These are phyloP conservation scores for Eulemur rufifrons DNA, from an alignment of 2,113 vertebrate species.

Conservation along the genomic window DNA sequence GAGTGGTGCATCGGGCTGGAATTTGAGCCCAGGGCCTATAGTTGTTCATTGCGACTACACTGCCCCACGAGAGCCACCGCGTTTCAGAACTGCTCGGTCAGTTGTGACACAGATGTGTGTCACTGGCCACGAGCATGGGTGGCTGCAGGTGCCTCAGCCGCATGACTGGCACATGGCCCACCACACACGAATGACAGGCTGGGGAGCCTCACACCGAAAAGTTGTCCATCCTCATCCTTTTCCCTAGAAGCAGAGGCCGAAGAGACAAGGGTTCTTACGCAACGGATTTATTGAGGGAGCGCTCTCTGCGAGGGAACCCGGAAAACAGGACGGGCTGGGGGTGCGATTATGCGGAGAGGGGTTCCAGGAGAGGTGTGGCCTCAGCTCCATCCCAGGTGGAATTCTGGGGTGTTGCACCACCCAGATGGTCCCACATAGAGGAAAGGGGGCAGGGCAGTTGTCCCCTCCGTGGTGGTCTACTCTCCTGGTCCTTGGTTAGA, in stretches of 20 bases:
- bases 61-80: neutral
- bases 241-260: neutral
- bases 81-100: neutral
- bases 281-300: neutral
- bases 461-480: rapidly evolving
- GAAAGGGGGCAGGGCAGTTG: rapidly evolving
- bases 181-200: neutral
- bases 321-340: neutral
- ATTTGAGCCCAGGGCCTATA: neutral
- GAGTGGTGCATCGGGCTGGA: rapidly evolving
- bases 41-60: neutral
- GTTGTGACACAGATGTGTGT: neutral
- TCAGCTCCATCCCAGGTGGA: neutral
- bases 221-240: neutral
- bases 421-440: neutral
- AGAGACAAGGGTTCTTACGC: neutral
- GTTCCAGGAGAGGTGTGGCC: neutral
- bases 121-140: neutral
- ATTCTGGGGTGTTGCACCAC: rapidly evolving
- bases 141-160: neutral
- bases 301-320: neutral
- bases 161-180: neutral
- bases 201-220: neutral
- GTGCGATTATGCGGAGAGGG: neutral
- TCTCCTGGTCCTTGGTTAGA: neutral